Percentiles rank a stretch among this genome's conserved stretches.
Evolutionary conservation across 2,797 vertebrate species (phyloP).

Genomic region (Eupleurogrammus muticus): DNA sequence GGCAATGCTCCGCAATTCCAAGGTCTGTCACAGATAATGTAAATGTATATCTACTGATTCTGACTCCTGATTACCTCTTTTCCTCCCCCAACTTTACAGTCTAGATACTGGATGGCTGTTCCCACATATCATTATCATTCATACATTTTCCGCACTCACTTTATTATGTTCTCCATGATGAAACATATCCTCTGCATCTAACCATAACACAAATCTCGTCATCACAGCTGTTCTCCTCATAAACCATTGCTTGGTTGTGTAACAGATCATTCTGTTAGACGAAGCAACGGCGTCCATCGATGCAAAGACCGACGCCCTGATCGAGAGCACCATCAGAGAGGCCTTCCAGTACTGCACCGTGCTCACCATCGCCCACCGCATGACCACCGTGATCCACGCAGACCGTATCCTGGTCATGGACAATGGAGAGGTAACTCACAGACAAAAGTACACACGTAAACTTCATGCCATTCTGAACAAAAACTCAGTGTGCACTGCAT

Average conservation of each 20-base stretch:
- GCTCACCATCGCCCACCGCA: slow-evolving; percentile 89
- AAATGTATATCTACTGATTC: not conserved
- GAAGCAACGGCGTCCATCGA: slow-evolving; percentile 91
- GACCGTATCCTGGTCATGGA: slow-evolving; percentile 90
- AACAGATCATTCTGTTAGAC: slow-evolving; percentile 89
- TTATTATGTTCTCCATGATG: too few relatives aligned
- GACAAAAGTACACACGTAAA: not conserved
- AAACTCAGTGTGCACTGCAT: slow-evolving; percentile 24
- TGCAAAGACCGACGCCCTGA: slow-evolving; percentile 86
- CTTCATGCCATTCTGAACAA: too few relatives aligned
- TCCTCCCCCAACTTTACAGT: too few relatives aligned
- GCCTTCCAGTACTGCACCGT: slow-evolving; percentile 85
- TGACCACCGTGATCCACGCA: slow-evolving; percentile 85
- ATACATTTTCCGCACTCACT: too few relatives aligned
- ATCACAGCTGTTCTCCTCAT: not conserved
- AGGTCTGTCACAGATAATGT: slow-evolving; percentile 79
- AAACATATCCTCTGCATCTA: too few relatives aligned
- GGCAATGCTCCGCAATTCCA: slow-evolving; percentile 87
- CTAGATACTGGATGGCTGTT: not conserved
- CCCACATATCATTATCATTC: too few relatives aligned
- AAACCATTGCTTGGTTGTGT: slow-evolving; percentile 1
- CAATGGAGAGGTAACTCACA: slow-evolving; percentile 81
- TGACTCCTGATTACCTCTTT: too few relatives aligned
- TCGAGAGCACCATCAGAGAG: slow-evolving; percentile 87
- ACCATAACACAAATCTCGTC: not conserved